Conservation (phyloP, 2,888 invertebrate species). For the Bombylius major region DNA sequence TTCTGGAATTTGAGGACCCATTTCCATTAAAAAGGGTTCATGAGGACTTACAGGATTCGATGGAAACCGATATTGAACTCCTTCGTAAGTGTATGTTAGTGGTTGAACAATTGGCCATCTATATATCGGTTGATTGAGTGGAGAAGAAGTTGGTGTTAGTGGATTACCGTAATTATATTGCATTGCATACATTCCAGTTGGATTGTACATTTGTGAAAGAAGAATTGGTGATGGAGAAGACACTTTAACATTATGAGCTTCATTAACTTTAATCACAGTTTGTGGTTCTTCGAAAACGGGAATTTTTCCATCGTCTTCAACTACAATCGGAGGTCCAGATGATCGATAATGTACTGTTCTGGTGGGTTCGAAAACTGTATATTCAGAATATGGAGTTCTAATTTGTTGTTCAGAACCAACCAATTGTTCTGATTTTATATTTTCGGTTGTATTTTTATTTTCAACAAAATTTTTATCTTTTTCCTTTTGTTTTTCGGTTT, state of each 20-base stretch:
- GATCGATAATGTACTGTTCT: background rate
- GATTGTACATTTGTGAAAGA: background rate
- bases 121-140: background rate
- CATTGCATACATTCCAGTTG: background rate
- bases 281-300: background rate
- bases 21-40: background rate
- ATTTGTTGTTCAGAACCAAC: background rate
- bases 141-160: background rate
- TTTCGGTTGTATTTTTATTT: too few relatives aligned
- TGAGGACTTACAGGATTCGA: background rate
- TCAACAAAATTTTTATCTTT: too few relatives aligned
- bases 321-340: background rate
- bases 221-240: background rate
- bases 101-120: background rate
- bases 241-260: background rate
- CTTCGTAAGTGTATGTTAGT: background rate
- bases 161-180: background rate
- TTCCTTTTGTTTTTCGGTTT: too few relatives aligned
- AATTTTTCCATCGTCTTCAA: background rate
- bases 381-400: background rate
- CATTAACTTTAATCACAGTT: background rate
- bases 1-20: background rate
- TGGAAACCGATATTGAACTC: background rate
- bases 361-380: background rate
- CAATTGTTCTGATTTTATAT: too few relatives aligned